Conservation (phyloP, 2,113 vertebrate genomes). For the Actenoides lindsayi region DNA sequence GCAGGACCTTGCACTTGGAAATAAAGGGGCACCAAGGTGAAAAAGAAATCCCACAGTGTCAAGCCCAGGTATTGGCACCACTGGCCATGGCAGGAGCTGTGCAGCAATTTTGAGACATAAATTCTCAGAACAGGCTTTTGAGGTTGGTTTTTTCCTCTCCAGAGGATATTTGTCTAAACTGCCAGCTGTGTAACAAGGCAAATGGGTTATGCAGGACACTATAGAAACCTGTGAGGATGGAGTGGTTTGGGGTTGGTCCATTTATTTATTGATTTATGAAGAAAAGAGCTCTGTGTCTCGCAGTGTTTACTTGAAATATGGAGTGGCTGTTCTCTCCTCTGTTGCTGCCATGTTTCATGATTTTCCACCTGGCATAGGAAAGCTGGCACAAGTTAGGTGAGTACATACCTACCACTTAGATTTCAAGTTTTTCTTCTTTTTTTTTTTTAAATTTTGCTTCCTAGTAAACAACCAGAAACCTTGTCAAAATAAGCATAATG, state of each 20-base stretch:
- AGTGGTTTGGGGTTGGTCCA: not conserved
- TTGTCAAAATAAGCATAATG: constrained; percentile 4
- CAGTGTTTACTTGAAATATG: constrained; percentile 22
- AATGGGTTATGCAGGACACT: not conserved
- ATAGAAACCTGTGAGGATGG: not conserved
- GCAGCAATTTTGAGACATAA: not conserved
- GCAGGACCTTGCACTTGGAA: not conserved
- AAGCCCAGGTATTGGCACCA: not conserved
- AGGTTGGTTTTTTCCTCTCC: not conserved
- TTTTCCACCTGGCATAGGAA: constrained; percentile 52
- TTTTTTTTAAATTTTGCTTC: not conserved
- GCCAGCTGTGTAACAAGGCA: not conserved
- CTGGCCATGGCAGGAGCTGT: accelerated
- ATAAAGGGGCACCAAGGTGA: not conserved
- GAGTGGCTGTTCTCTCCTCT: constrained; percentile 11
- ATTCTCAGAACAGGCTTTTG: not conserved
- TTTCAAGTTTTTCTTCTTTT: not conserved
- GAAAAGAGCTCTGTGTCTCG: constrained; percentile 1
- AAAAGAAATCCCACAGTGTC: not conserved
- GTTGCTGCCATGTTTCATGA: constrained; percentile 12
- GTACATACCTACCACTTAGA: not conserved
- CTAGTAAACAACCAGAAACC: constrained; percentile 26
- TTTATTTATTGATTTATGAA: constrained; percentile 25
- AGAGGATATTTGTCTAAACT: not conserved
- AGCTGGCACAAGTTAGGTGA: constrained; percentile 28